These are phyloP conservation scores for Furnarius figulus DNA, from an alignment of 2,113 vertebrate genomes.

Conservation along the genomic window DNA sequence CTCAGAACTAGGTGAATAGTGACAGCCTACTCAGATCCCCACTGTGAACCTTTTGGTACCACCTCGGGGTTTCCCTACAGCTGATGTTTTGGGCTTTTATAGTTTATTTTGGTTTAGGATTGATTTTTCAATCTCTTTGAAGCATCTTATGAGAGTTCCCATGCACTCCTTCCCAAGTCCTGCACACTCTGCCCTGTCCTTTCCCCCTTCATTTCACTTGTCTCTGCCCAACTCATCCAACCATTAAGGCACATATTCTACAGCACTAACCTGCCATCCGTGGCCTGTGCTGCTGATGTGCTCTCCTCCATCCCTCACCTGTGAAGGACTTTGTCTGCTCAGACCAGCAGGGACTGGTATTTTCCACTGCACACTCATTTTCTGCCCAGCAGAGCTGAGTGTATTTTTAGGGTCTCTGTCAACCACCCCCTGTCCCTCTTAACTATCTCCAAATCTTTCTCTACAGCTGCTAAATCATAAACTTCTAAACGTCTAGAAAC, in stretches of 20 bases:
- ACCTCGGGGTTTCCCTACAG: not conserved
- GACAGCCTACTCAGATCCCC: not conserved
- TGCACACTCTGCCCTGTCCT: not conserved
- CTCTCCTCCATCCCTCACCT: not conserved
- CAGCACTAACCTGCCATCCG: not conserved
- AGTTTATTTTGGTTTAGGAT: not conserved
- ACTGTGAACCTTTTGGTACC: not conserved
- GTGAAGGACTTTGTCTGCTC: slow-evolving; percentile 27
- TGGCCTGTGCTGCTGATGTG: not conserved
- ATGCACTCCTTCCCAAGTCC: not conserved
- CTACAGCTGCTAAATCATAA: slow-evolving; percentile 54
- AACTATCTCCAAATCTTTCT: slow-evolving; percentile 19
- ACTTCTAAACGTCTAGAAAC: slow-evolving; percentile 34
- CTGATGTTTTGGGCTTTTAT: not conserved
- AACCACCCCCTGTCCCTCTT: not conserved
- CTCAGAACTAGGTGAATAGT: not conserved
- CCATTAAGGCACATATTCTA: not conserved
- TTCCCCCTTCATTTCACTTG: not conserved
- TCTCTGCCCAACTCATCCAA: not conserved
- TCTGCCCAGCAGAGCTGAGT: not conserved
- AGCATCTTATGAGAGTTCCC: not conserved
- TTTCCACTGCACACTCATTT: not conserved
- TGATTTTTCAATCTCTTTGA: not conserved
- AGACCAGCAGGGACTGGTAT: not conserved
- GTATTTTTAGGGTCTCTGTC: not conserved